These are phyloP conservation scores for Heliconius eleuchia DNA, from an alignment of 1,140 invertebrate species.

Conservation along the genomic window DNA sequence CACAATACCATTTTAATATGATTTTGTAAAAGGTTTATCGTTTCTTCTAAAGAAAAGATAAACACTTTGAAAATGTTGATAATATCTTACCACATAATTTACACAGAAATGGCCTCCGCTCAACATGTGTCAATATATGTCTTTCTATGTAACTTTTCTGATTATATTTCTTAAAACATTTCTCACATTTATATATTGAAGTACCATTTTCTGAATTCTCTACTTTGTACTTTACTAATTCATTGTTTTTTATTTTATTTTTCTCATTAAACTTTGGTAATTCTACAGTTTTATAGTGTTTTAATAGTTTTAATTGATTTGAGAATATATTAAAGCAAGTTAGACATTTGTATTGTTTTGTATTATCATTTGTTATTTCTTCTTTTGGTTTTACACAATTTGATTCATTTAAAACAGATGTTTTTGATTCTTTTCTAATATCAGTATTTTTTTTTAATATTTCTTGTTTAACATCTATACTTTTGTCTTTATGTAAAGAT, in stretches of 20 bases:
- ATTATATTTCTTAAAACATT: conserved; percentile 48
- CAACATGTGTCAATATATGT: conserved; percentile 48
- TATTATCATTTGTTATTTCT: not conserved
- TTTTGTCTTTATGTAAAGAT: not conserved
- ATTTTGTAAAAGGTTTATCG: not conserved
- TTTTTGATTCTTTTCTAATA: conserved; percentile 15
- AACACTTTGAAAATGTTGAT: too few species aligned
- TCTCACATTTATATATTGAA: conserved; percentile 48
- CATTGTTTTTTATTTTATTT: conserved; percentile 34
- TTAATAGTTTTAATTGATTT: conserved; percentile 42
- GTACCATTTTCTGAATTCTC: conserved; percentile 26
- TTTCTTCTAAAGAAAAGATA: too few species aligned
- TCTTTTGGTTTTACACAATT: not conserved
- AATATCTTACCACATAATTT: conserved; percentile 61
- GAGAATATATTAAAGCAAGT: conserved; percentile 51
- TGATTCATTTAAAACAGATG: conserved; percentile 7
- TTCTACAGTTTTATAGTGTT: conserved; percentile 50
- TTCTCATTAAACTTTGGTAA: conserved; percentile 29
- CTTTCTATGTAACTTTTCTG: conserved; percentile 45
- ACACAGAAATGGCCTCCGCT: conserved; percentile 56
- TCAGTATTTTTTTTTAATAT: conserved; percentile 15
- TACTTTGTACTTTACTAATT: conserved; percentile 31
- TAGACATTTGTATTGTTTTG: conserved; percentile 48
- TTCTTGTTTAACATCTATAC: not conserved
- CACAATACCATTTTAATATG: not conserved